Conservation (phyloP, 2,888 invertebrate genomes). For the Brachypalpus laphriformis region DNA sequence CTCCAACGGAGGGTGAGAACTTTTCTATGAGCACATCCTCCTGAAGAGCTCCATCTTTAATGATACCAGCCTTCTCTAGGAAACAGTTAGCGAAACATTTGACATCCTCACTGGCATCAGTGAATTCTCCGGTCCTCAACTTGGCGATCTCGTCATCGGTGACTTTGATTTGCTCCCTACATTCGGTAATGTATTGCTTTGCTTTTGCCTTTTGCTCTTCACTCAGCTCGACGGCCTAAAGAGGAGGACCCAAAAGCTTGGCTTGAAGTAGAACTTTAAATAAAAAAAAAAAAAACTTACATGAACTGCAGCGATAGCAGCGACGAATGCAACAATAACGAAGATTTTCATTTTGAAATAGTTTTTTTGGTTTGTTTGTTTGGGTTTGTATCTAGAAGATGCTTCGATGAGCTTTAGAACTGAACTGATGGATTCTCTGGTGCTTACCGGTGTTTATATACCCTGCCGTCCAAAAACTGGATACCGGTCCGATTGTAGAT, state of each 20-base stretch:
- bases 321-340: slow-evolving; percentile 75
- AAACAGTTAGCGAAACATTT: slow-evolving; percentile 81
- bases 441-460: slow-evolving; percentile 27
- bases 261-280: background rate
- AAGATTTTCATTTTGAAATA: slow-evolving; percentile 77
- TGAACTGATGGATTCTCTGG: slow-evolving; percentile 50
- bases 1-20: slow-evolving; percentile 75
- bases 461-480: background rate
- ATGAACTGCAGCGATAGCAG: slow-evolving; percentile 69
- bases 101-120: slow-evolving; percentile 73
- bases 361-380: background rate
- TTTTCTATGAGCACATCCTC: slow-evolving; percentile 74
- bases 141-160: slow-evolving; percentile 76
- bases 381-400: slow-evolving; percentile 15
- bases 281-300: slow-evolving; percentile 75
- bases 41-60: slow-evolving; percentile 77
- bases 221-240: slow-evolving; percentile 61
- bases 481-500: background rate
- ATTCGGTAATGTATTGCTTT: slow-evolving; percentile 74
- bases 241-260: background rate
- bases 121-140: slow-evolving; percentile 76
- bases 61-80: slow-evolving; percentile 78
- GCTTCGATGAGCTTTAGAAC: slow-evolving; percentile 42
- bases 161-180: slow-evolving; percentile 71
- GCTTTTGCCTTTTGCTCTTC: slow-evolving; percentile 78